Evolutionary conservation across 2,113 vertebrate species (phyloP).

Genomic region (Sapajus apella): DNA sequence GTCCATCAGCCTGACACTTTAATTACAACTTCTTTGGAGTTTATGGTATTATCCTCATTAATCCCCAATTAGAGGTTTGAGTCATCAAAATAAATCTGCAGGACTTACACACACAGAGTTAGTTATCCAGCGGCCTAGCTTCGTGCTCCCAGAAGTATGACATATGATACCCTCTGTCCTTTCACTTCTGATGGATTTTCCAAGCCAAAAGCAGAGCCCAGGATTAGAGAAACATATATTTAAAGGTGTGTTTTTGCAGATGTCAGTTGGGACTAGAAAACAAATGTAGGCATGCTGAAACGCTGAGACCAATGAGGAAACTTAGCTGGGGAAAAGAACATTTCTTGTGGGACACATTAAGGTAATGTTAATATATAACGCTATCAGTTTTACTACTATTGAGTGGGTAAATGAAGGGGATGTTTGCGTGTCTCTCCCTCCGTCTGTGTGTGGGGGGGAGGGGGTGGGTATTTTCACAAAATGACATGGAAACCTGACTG

Average conservation of each 20-base stretch:
- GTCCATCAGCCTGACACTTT: neutral
- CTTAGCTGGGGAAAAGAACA: neutral
- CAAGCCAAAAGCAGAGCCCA: conserved; percentile 28
- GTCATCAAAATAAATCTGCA: conserved; percentile 67
- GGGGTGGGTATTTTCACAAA: neutral
- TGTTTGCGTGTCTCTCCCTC: no score
- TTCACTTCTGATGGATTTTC: conserved; percentile 37
- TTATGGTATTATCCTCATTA: neutral
- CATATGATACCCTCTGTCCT: conserved; percentile 35
- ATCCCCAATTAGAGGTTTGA: conserved; percentile 67
- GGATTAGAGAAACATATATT: conserved; percentile 20
- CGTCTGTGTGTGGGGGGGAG: no score
- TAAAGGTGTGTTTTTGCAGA: conserved; percentile 38
- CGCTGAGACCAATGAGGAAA: conserved; percentile 2
- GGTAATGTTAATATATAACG: neutral
- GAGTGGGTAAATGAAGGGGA: neutral
- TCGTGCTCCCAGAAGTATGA: neutral
- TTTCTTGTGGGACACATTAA: conserved; percentile 28
- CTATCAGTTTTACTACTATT: neutral
- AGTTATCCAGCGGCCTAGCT: neutral
- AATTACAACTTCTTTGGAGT: conserved; percentile 34
- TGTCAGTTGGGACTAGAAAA: conserved; percentile 51
- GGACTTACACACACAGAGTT: conserved; percentile 51
- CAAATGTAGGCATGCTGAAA: conserved; percentile 2
- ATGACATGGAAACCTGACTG: neutral